Evolutionary conservation across 1,140 invertebrate species (phyloP).

Genomic region (Neodiprion virginianus): DNA sequence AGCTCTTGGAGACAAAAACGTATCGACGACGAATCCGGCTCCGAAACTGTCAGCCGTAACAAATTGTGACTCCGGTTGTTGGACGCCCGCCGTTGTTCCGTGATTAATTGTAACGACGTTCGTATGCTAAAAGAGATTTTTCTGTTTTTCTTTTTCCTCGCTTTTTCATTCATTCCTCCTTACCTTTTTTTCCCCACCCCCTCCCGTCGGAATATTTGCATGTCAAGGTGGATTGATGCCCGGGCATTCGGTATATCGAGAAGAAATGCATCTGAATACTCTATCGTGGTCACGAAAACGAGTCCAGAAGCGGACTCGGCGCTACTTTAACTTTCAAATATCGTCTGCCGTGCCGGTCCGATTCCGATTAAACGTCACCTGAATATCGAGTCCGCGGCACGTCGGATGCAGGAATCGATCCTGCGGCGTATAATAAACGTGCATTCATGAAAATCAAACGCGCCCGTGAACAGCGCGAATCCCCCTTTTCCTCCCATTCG

Average conservation of each 20-base stretch:
- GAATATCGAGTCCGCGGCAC: not conserved
- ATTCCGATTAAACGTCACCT: not conserved
- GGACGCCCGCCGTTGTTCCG: slow-evolving; percentile 45
- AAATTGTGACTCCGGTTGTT: slow-evolving; percentile 56
- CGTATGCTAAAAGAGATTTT: slow-evolving; percentile 28
- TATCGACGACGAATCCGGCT: slow-evolving; percentile 28
- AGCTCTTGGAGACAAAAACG: slow-evolving; percentile 35
- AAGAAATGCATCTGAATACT: slow-evolving; percentile 16
- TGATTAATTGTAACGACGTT: slow-evolving; percentile 57
- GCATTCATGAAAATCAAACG: not conserved
- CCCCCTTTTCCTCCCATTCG: not conserved
- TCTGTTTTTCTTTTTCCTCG: slow-evolving; percentile 19
- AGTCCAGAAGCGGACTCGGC: not conserved
- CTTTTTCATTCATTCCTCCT: slow-evolving; percentile 7
- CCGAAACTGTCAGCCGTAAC: slow-evolving; percentile 54
- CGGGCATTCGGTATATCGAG: not conserved
- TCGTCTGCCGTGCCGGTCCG: slow-evolving; percentile 28
- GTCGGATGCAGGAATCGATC: not conserved
- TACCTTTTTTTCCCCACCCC: slow-evolving; percentile 21
- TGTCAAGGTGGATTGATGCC: slow-evolving; percentile 52
- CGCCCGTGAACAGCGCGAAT: not conserved
- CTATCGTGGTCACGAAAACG: not conserved
- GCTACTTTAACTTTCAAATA: slow-evolving; percentile 52
- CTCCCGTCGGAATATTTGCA: slow-evolving; percentile 52
- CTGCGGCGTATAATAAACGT: not conserved